Evolutionary conservation across 2,797 vertebrate species (phyloP), one percentile per base, ranked within the genome.

Genomic region (Sebastiscus tertius): DNA sequence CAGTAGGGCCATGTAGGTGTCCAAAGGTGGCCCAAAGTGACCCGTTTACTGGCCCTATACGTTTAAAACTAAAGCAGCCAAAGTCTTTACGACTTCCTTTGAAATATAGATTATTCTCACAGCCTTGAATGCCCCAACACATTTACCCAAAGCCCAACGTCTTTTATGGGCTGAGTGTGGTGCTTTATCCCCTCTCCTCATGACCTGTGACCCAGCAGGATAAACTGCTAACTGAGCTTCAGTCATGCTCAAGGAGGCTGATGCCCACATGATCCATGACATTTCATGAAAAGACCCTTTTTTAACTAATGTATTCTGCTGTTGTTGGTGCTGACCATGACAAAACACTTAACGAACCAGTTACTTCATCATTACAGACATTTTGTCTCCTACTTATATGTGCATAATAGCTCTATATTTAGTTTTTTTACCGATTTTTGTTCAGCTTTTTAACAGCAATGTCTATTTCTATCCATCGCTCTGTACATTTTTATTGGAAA

Each of bases 181-280:
- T 77, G 88, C 82, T 83, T 90, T 86, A 81, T 89, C 79, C 84
- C 80, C 89, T 89, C 81, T 94, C 87, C 87, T 90, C 62, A 72
- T 90, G 91, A 94, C 92, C 91, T 91, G 83, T 93, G 90, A 94
- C 88, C 88, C 87, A 34, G 79, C 75, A 90, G 88, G 84, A 92
- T 91, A 87, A 93, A 93, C 89, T 90, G 87, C 89, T 81, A 90
- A 93, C 89, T 85, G 88, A 87, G 87, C 83, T 83, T 86, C 89
- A 84, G 91, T 94, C 87, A 92, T 88, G 87, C 91, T 92, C 80
- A 34, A 84, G 82, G 72, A 92, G 86, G 77, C 90, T 90, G 91
- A 93, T 92, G 87, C 10, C 89, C 92, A 88, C 91, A 93, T 93
- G 90, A 93, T 91, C 82, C 62, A 27, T 91, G 84, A 88, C 87